phyloP scores from a whole-genome alignment of 1,140 invertebrate genomes.

The Hylaeus anthracinus region DNA sequence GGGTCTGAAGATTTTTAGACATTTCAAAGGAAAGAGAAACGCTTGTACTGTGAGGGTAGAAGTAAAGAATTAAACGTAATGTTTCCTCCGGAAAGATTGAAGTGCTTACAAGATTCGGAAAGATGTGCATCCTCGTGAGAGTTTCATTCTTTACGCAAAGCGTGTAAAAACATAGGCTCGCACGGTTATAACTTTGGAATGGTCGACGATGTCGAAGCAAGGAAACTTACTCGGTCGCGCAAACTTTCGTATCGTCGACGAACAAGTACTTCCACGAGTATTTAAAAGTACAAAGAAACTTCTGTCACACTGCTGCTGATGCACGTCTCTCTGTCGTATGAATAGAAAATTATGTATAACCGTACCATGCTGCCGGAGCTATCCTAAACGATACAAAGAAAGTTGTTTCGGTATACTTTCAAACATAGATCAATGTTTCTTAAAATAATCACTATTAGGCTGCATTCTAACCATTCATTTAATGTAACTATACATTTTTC shows the following conservation, averaged over 20 bases:
- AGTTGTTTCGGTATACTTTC: too few relatives aligned
- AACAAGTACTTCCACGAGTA: background rate
- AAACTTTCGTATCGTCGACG: constrained; percentile 22
- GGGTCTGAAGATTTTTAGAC: background rate
- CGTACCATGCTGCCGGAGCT: too few relatives aligned
- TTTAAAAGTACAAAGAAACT: constrained; percentile 35
- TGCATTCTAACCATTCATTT: too few relatives aligned
- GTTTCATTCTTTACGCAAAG: background rate
- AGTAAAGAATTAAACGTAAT: constrained; percentile 27
- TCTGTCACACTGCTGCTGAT: background rate
- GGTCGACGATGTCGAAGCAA: constrained; percentile 2
- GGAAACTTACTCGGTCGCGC: background rate
- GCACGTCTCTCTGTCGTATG: background rate
- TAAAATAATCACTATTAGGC: too few relatives aligned
- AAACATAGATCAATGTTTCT: too few relatives aligned
- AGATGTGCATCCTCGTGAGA: background rate
- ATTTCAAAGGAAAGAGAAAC: background rate
- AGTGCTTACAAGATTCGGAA: constrained; percentile 11
- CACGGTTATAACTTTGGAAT: background rate
- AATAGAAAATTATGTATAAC: background rate
- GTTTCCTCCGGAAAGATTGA: background rate
- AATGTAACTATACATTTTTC: too few relatives aligned
- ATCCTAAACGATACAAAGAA: background rate
- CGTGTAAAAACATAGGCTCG: background rate
- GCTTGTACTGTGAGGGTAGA: background rate